Evolutionary conservation across 2,888 invertebrate species (phyloP), one percentile per base, ranked within the genome.

Genomic region (Synanthedon andrenaeformis): DNA sequence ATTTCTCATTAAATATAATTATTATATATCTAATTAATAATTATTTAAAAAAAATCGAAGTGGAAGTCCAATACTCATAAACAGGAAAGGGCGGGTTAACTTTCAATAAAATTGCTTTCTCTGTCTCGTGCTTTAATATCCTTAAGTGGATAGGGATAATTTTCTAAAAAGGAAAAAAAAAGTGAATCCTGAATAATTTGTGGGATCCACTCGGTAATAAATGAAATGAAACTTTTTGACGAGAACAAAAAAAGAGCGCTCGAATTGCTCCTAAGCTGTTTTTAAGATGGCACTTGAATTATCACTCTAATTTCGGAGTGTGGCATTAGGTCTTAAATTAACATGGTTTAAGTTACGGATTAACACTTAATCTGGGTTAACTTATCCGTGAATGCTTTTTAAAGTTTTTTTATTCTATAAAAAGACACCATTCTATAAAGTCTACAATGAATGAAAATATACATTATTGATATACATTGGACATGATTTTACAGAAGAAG

Each of bases 71-170:
- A 45, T 45, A 45, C 12, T 12, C 45, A 66, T 64, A 71, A 68
- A 68, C 64, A 66, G 56, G 58, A 60, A 57, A 53, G 55, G 61
- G 62, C 56, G 57, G 71, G 74, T 76, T 76, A 79, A 76, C 70
- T 73, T 65, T 70, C 70, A 68, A 69, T n/a, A n/a, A n/a, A n/a
- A n/a, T 67, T 65, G 61, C 60, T 66, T 64, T 66, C 70, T 73
- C 75, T 77, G 78, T 82, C 79, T 78, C 74, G 61, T 60, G 59
- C 70, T 82, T 80, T 84, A 84, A 85, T 84, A 83, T 82, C 71
- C 70, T 72, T 79, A 84, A 85, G 84, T 84, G 84, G 77, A 81
- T 78, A 76, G 74, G 69, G 74, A 78, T 77, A 83, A 83, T 84
- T 82, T 80, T 76, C 77, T 70, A 78, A 76, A 82, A 77, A 81